A percentile compares a stretch with the other conserved stretches of the same genome.
phyloP scores from a whole-genome alignment of 2,113 vertebrate genomes.

The Tetraodon nigroviridis region DNA sequence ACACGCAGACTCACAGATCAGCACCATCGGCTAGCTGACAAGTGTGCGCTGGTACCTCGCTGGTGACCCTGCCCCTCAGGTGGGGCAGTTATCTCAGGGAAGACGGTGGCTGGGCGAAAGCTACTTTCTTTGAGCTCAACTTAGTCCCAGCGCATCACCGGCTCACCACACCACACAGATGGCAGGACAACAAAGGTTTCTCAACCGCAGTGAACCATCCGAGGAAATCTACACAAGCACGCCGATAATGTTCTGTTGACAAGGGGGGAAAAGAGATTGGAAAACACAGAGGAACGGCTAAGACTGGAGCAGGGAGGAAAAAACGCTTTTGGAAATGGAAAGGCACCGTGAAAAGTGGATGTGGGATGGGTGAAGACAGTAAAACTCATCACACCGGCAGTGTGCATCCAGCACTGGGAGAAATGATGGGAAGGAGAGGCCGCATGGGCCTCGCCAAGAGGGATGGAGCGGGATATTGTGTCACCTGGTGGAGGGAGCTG shows the following conservation, averaged over 20 bases:
- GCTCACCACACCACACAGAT: constrained; percentile 47
- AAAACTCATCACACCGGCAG: constrained; percentile 20
- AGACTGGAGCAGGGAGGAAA: constrained; percentile 16
- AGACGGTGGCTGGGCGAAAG: constrained; percentile 41
- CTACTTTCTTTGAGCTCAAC: constrained; percentile 44
- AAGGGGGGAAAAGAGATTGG: constrained; percentile 41
- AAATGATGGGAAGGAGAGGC: constrained; percentile 33
- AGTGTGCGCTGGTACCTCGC: constrained; percentile 22
- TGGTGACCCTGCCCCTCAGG: constrained; percentile 5
- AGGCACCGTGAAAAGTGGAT: constrained; percentile 14
- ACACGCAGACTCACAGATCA: constrained; percentile 24
- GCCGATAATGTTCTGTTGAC: constrained; percentile 51
- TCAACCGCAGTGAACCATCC: constrained; percentile 34
- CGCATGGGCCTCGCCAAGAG: constrained; percentile 35
- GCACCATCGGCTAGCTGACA: constrained; percentile 12
- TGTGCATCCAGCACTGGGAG: constrained; percentile 28
- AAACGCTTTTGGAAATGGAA: constrained; percentile 40
- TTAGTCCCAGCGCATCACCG: constrained; percentile 57
- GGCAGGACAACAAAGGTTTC: constrained; percentile 63
- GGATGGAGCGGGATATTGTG: constrained; percentile 50
- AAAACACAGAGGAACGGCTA: constrained; percentile 34
- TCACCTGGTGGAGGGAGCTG: constrained; percentile 58
- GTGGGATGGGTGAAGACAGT: constrained; percentile 27
- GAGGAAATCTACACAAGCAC: constrained; percentile 51
- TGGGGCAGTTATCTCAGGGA: constrained; percentile 26